Percentiles rank a stretch among this genome's conserved stretches.
Evolutionary conservation across 2,113 vertebrate genomes (phyloP).

Genomic region (Tauraco erythrolophus): DNA sequence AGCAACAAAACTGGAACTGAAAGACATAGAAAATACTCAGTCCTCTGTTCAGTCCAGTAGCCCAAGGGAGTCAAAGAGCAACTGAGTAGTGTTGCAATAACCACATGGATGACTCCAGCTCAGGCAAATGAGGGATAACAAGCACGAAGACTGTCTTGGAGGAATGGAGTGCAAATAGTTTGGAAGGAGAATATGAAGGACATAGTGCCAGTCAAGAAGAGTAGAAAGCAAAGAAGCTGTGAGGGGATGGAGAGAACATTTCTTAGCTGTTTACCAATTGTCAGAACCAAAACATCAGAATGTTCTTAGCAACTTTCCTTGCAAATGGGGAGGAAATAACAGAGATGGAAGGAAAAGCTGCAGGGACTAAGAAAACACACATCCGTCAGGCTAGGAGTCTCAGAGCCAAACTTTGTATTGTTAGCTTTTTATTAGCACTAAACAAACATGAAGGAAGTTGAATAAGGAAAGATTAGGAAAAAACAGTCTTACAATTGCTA

Average conservation of each 20-base stretch:
- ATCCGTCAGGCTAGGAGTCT: not conserved
- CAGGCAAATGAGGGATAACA: not conserved
- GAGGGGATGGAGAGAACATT: not conserved
- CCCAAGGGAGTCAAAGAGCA: not conserved
- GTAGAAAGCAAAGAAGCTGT: not conserved
- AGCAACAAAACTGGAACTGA: not conserved
- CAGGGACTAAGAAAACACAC: not conserved
- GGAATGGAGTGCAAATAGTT: not conserved
- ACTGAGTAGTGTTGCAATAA: not conserved
- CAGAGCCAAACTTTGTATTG: not conserved
- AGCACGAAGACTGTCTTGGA: not conserved
- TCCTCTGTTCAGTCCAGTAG: not conserved
- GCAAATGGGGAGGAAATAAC: not conserved
- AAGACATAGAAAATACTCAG: not conserved
- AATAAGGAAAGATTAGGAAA: not conserved
- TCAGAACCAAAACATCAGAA: not conserved
- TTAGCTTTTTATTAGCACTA: not conserved
- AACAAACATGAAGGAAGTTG: not conserved
- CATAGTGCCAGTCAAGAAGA: not conserved
- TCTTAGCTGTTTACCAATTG: not conserved
- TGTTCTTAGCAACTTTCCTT: not conserved
- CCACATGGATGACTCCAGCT: not conserved
- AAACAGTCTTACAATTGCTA: not conserved
- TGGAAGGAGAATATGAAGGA: not conserved
- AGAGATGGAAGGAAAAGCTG: not conserved